A percentile compares a stretch with the other conserved stretches of the same genome.
Conservation (phyloP, 2,888 invertebrate species). For the Uloborus plumipes region DNA sequence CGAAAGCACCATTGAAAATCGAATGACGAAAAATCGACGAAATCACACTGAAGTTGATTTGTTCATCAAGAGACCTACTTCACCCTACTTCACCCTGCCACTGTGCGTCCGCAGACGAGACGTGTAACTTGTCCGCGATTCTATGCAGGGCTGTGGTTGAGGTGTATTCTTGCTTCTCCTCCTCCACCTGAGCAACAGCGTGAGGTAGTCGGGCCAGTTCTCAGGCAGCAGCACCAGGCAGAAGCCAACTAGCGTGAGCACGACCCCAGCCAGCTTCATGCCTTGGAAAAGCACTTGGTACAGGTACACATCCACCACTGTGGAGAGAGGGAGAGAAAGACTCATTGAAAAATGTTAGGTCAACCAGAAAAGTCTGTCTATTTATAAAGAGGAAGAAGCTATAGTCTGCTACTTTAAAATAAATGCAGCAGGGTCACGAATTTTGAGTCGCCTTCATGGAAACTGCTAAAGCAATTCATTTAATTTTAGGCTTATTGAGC, state of each 20-base stretch:
- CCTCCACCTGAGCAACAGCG: conserved; percentile 80
- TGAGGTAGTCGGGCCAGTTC: conserved; percentile 96
- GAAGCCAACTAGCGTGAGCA: conserved; percentile 90
- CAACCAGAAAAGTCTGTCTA: no score
- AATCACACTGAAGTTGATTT: no score
- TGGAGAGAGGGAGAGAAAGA: conserved; percentile 66
- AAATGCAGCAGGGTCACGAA: no score
- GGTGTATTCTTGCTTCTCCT: conserved; percentile 60
- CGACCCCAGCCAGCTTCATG: conserved; percentile 95
- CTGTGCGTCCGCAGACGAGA: conserved; percentile 93
- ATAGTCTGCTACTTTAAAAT: no score
- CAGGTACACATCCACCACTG: conserved; percentile 87
- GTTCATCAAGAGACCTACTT: not conserved
- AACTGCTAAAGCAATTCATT: no score
- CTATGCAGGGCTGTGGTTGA: conserved; percentile 74
- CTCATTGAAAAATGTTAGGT: no score
- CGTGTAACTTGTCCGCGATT: conserved; percentile 88
- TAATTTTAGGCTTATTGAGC: no score
- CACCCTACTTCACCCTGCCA: conserved; percentile 89
- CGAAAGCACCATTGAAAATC: not conserved
- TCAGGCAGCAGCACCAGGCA: conserved; percentile 94
- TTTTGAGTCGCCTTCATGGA: no score
- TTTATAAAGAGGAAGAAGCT: no score
- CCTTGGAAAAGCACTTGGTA: conserved; percentile 90
- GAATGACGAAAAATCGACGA: no score